Percentiles rank a stretch among this genome's conserved stretches.
These are phyloP conservation scores for Atherinosoma microstoma DNA, from an alignment of 2,797 vertebrate species.

Conservation along the genomic window DNA sequence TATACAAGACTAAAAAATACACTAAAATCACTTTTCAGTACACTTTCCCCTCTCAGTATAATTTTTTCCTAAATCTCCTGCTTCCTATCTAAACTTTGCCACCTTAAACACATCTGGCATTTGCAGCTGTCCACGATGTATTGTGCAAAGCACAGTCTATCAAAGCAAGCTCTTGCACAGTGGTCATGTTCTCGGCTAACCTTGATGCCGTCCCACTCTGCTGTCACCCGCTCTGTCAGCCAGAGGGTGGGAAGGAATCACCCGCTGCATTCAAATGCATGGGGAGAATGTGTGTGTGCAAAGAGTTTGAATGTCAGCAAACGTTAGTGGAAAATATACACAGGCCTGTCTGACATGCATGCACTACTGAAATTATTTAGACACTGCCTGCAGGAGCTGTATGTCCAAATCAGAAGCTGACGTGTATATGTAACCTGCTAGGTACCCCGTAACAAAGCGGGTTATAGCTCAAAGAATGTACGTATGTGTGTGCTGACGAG, in stretches of 20 bases:
- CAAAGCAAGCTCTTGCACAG: constrained; percentile 48
- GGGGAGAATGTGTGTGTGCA: constrained; percentile 4
- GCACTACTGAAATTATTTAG: constrained; percentile 1
- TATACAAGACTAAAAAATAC: not conserved
- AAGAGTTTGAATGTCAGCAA: constrained; percentile 12
- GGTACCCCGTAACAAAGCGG: not conserved
- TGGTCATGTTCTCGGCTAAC: constrained; percentile 57
- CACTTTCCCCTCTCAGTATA: constrained; percentile 2
- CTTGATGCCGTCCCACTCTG: constrained; percentile 56
- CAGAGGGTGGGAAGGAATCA: constrained; percentile 46
- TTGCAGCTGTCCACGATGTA: not conserved
- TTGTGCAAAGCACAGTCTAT: constrained; percentile 43
- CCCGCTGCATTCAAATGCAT: constrained; percentile 62
- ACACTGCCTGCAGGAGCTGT: constrained; percentile 11
- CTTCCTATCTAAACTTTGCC: constrained; percentile 2
- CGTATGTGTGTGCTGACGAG: not conserved
- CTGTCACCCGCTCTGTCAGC: constrained; percentile 69
- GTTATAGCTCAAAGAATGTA: not conserved
- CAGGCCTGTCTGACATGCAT: constrained; percentile 3
- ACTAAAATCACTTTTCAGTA: not conserved
- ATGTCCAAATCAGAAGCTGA: not conserved
- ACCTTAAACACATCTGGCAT: not conserved
- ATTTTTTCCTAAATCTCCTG: not conserved
- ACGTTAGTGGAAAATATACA: constrained; percentile 13
- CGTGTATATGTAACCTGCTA: not conserved